Evolutionary conservation across 2,797 vertebrate genomes (phyloP), one percentile per base, ranked within the genome.

Genomic region (Moxostoma hubbsi): DNA sequence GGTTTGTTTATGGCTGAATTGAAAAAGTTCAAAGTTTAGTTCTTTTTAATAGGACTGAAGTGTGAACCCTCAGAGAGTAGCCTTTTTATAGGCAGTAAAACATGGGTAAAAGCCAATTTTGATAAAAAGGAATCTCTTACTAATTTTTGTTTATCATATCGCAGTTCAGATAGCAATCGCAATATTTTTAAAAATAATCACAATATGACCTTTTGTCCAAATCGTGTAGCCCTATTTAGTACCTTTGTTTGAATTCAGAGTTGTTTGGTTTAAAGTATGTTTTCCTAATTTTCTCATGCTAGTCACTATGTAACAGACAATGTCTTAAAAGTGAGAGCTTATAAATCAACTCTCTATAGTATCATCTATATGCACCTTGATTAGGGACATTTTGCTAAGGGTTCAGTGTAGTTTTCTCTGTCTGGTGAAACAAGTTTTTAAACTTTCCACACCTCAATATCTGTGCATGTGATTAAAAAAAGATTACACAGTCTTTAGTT

Each of bases 401-500:
- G 8, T 63, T 63, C 10, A 62, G 7, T 47, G 9, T 18, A 18
- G 46, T 46, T 16, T n/a, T 5, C 46, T 16, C 36, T 47, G 54
- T 45, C 53, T 70, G 53, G 36, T 71, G 13, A 71, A 57, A 70
- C 18, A 36, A 24, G 49, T 53, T 6, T 50, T 74, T 43, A 43
- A 63, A 64, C 72, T 13, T 74, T 64, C 6, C n/a, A 64, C 72
- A 73, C 58, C 71, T 73, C 6, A 12, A 7, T 75, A 61, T 75
- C 62, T 54, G 8, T 7, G 11, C 1, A 1, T 75, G 7, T 10
- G 53, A 76, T 67, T 49, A 6, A 13, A 43, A 68, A 13, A 59
- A 3, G 0, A 7, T 51, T 68, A 36, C 1, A n/a, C 43, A 7
- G 18, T 61, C 9, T 69, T 61, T 43, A 61, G 45, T 24, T 45